phyloP scores from a whole-genome alignment of 2,888 invertebrate genomes.

The Palloptera scutellata region DNA sequence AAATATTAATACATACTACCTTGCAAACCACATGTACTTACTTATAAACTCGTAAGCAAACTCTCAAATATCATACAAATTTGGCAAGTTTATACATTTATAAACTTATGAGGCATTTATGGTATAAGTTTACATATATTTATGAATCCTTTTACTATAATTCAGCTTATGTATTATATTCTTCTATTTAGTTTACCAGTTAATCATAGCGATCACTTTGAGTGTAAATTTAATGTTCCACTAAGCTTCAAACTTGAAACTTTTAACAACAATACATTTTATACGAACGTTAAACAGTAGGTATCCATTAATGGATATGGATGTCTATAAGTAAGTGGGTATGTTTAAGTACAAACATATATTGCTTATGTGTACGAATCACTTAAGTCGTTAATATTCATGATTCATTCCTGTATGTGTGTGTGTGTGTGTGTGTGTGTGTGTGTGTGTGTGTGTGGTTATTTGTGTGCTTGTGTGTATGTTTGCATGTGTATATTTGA shows the following conservation, averaged over 20 bases:
- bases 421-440: not conserved
- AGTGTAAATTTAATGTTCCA: no score
- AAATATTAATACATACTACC: not conserved
- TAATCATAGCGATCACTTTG: no score
- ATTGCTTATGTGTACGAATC: slow-evolving; percentile 2
- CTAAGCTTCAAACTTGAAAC: no score
- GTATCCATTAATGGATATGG: not conserved
- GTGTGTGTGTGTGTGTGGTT: not conserved
- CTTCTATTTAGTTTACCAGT: no score
- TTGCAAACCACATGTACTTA: not conserved
- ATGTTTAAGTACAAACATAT: not conserved
- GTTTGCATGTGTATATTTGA: slow-evolving; percentile 22
- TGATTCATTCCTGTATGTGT: not conserved
- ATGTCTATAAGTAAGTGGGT: no score
- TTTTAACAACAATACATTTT: no score
- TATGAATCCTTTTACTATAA: no score
- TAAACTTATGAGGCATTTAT: no score
- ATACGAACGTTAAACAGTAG: not conserved
- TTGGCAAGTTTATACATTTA: no score
- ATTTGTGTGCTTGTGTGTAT: not conserved
- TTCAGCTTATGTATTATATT: no score
- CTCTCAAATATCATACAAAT: not conserved
- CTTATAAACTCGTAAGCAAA: not conserved
- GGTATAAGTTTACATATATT: no score
- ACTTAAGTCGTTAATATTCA: slow-evolving; percentile 25